A percentile compares a stretch with the other conserved stretches of the same genome.
phyloP scores from a whole-genome alignment of 1,140 invertebrate genomes.

The Meloidogyne chitwoodi region DNA sequence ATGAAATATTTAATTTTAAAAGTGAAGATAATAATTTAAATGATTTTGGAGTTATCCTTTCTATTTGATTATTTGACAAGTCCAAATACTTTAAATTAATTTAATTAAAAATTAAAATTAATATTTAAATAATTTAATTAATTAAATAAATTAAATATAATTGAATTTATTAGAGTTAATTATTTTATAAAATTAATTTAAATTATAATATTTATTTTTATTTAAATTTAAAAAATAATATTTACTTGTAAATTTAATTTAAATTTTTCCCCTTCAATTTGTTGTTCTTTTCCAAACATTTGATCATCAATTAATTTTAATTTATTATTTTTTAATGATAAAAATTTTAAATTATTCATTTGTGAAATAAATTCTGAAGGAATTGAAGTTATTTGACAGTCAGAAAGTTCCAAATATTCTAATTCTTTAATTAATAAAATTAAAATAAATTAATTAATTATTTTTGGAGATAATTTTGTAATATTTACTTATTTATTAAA shows the following conservation, averaged over 20 bases:
- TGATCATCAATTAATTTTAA: constrained; percentile 2
- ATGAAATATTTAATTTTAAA: neutral
- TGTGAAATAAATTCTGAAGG: constrained; percentile 3
- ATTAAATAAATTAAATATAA: no score
- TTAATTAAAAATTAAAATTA: neutral
- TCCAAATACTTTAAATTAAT: constrained; percentile 1
- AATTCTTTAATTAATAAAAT: neutral
- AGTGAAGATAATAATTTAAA: neutral
- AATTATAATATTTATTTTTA: no score
- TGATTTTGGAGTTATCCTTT: neutral
- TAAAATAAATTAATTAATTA: neutral
- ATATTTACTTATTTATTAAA: no score
- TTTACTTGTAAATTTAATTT: no score
- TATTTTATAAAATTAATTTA: no score
- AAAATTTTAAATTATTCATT: neutral
- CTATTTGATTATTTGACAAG: constrained; percentile 13
- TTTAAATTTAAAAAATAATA: no score
- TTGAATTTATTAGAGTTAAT: no score
- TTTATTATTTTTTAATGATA: constrained; percentile 1
- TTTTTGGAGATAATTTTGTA: no score
- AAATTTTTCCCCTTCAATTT: no score
- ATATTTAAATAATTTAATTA: neutral
- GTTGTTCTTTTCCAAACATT: neutral
- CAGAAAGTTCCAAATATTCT: constrained; percentile 6
- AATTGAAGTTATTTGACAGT: constrained; percentile 11